Evolutionary conservation across 2,888 invertebrate genomes (phyloP).

Genomic region (Acanthosepion lycidas): DNA sequence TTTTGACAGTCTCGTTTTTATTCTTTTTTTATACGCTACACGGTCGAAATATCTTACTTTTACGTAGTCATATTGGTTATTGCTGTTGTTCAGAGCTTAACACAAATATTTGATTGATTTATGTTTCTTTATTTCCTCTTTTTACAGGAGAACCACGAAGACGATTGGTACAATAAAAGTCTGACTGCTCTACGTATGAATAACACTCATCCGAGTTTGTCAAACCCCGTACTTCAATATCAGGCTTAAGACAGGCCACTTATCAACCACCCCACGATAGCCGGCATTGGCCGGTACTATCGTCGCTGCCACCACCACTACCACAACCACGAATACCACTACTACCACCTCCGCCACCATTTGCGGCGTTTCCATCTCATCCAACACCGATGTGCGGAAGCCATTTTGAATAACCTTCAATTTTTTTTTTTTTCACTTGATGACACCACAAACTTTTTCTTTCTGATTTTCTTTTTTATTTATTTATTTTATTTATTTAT

Average conservation of each 20-base stretch:
- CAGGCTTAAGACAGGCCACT: conserved; percentile 78
- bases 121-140: neutral
- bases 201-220: conserved; percentile 91
- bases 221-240: conserved; percentile 97
- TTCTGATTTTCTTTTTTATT: neutral
- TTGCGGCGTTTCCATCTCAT: conserved; percentile 14
- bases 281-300: neutral
- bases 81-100: neutral
- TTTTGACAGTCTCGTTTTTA: too few species aligned
- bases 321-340: neutral
- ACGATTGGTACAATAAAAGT: conserved; percentile 98
- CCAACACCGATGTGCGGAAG: neutral
- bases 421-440: neutral
- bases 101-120: neutral
- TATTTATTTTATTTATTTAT: neutral
- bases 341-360: neutral
- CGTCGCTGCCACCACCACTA: neutral
- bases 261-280: conserved; percentile 15
- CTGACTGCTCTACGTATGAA: conserved; percentile 97
- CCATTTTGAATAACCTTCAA: neutral
- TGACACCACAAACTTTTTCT: neutral
- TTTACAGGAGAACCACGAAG: conserved; percentile 77
- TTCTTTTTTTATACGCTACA: too few species aligned
- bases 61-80: neutral
- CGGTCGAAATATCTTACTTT: too few species aligned